These are phyloP conservation scores for Cylindroiulus punctatus DNA, from an alignment of 2,888 invertebrate genomes.

Conservation along the genomic window DNA sequence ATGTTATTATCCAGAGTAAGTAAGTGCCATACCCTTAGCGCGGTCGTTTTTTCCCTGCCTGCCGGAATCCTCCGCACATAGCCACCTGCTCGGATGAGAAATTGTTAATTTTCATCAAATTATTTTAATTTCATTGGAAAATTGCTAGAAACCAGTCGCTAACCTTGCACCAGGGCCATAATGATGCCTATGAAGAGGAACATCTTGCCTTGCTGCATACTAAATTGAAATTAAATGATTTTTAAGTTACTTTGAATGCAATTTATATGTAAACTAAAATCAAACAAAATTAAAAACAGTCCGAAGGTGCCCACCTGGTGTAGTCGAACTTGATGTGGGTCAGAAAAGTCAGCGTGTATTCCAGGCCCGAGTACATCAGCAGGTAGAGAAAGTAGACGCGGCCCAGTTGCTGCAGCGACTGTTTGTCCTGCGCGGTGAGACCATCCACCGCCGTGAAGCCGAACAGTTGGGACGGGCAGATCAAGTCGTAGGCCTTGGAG, in stretches of 20 bases:
- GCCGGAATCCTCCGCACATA: constrained; percentile 83
- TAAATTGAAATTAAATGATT: too few relatives aligned
- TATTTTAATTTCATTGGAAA: background rate
- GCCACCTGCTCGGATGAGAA: constrained; percentile 71
- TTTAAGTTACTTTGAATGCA: too few relatives aligned
- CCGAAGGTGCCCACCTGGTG: too few relatives aligned
- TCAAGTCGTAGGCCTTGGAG: constrained; percentile 73
- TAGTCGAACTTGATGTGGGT: constrained; percentile 92
- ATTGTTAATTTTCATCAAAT: background rate
- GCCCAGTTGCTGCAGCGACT: constrained; percentile 76
- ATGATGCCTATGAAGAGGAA: constrained; percentile 91
- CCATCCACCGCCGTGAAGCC: constrained; percentile 73
- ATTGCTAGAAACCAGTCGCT: background rate
- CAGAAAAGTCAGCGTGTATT: constrained; percentile 96
- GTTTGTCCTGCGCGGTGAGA: constrained; percentile 70
- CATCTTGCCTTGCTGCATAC: constrained; percentile 98
- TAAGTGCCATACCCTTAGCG: constrained; percentile 73
- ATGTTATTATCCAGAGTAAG: too few relatives aligned
- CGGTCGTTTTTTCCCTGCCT: constrained; percentile 76
- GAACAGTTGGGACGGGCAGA: constrained; percentile 73
- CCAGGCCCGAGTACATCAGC: constrained; percentile 94
- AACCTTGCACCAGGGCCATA: constrained; percentile 85
- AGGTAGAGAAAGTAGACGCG: constrained; percentile 85
- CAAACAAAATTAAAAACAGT: too few relatives aligned
- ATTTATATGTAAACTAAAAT: too few relatives aligned